Evolutionary conservation across 37 sponge, comb jelly and placozoan species (phyloP).

Genomic region (Crambe crambe): DNA sequence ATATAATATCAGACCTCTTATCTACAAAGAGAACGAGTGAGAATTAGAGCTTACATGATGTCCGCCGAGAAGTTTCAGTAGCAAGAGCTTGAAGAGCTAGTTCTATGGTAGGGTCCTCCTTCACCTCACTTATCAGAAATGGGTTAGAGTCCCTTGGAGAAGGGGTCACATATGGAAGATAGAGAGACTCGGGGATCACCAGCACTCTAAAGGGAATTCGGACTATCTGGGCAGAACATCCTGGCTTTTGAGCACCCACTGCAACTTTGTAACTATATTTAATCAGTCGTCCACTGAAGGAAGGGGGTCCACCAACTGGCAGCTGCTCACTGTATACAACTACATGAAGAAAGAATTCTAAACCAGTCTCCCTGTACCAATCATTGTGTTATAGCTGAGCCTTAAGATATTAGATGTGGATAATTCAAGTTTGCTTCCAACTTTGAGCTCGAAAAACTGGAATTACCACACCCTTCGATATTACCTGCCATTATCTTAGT

Average conservation of each 20-base stretch:
- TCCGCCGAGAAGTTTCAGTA: slow-evolving; percentile 47
- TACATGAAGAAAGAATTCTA: neutral
- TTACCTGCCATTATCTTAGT: neutral
- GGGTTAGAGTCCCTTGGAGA: slow-evolving; percentile 51
- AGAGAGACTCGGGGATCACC: slow-evolving; percentile 57
- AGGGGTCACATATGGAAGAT: neutral
- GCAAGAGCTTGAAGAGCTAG: slow-evolving; percentile 57
- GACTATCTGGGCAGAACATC: slow-evolving; percentile 54
- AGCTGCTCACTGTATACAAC: slow-evolving; percentile 77
- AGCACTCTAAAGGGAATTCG: slow-evolving; percentile 82
- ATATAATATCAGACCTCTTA: neutral
- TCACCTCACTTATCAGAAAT: slow-evolving; percentile 47
- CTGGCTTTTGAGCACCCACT: slow-evolving; percentile 79
- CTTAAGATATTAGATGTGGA: too few species aligned
- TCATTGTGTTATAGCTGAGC: neutral
- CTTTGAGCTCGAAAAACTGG: too few species aligned
- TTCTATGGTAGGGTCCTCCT: slow-evolving; percentile 48
- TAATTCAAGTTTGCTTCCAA: too few species aligned
- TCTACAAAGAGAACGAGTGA: neutral
- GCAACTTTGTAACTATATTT: slow-evolving; percentile 89
- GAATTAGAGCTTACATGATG: slow-evolving; percentile 30
- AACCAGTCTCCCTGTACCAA: neutral
- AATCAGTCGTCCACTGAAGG: slow-evolving; percentile 81
- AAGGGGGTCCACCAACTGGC: slow-evolving; percentile 79
- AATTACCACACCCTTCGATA: too few species aligned